Base-by-base conservation (phyloP, 2,113 vertebrate species). In the Bubo scandiacus region DNA sequence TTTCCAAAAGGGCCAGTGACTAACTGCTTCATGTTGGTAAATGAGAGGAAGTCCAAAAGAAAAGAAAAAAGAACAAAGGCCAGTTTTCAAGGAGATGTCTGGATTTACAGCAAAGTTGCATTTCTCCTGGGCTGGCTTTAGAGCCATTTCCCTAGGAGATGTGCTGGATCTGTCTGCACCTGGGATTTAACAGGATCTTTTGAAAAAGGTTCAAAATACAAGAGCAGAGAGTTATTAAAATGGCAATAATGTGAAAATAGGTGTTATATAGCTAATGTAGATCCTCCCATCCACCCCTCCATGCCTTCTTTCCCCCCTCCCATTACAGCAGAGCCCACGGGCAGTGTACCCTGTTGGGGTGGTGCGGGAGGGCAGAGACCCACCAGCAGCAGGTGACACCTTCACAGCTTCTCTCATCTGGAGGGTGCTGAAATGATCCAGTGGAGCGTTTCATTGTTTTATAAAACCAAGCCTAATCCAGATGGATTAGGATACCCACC, bases 281-380 rank as follows among this genome's bases (percentile, higher is more conserved):
- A 30, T 40, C 23, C 38, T 75, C 62, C 30, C 34, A 30, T 7
- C 61, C 29, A 23, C 9, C n/a, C 42, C 49, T 68, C 20, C 9
- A 2, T 8, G 59, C n/a, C 27, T 20, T 79, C 32, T 20, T 20
- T 36, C 16, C 26, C 27, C 15, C 7, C 26, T 55, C 45, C 52
- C 21, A 2, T 10, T 11, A 7, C 3, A 84, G 8, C 67, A 70
- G 67, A 68, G 29, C 29, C 52, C 3, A 3, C 32, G 52, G 77
- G 66, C 58, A 36, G 18, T 1, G 19, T 9, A 38, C 2, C 30
- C 58, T 3, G 0, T 3, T 10, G 42, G 36, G 42, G 10, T 30
- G 59, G 10, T 32, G 43, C 0, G 0, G 58, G 30, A 72, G 57
- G 51, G 34, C 57, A 86, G 43, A 36, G 47, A 57, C 40, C 32